Conservation (phyloP, 2,797 vertebrate genomes). For the Halcyon leucocephala region DNA sequence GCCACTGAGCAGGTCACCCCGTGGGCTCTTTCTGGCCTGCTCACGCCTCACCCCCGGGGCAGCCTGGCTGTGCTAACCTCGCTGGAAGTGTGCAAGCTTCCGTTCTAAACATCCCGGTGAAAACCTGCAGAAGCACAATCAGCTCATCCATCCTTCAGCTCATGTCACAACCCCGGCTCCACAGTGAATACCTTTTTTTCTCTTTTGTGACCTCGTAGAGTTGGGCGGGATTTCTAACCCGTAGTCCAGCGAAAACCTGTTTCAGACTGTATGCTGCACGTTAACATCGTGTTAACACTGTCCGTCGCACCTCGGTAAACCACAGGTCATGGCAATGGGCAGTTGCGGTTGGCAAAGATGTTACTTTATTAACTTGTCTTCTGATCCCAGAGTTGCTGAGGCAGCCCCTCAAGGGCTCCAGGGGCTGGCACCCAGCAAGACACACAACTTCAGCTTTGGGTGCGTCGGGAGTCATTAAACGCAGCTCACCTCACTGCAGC, state of each 20-base stretch:
- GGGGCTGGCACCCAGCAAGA: fast-evolving
- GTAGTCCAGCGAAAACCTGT: fast-evolving
- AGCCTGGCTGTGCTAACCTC: background rate
- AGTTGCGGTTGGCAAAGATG: fast-evolving
- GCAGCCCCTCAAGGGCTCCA: background rate
- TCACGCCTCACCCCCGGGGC: background rate
- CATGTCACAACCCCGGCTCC: background rate
- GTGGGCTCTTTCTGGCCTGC: background rate
- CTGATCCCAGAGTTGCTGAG: background rate
- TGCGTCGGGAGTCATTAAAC: fast-evolving
- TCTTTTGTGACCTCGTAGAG: background rate
- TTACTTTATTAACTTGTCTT: fast-evolving
- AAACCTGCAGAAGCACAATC: background rate
- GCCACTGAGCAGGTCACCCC: fast-evolving
- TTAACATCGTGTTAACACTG: too few relatives aligned
- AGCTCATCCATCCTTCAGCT: background rate
- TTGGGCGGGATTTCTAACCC: background rate
- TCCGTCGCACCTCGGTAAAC: fast-evolving
- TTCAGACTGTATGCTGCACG: fast-evolving
- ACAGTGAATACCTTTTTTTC: fast-evolving
- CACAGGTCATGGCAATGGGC: fast-evolving
- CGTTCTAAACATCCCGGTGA: background rate
- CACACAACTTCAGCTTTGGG: fast-evolving
- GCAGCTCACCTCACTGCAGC: fast-evolving
- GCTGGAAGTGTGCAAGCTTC: fast-evolving